Percentiles rank a stretch among this genome's conserved stretches.
Evolutionary conservation across 2,113 vertebrate species (phyloP).

Genomic region (Cricetomys ansorgei): DNA sequence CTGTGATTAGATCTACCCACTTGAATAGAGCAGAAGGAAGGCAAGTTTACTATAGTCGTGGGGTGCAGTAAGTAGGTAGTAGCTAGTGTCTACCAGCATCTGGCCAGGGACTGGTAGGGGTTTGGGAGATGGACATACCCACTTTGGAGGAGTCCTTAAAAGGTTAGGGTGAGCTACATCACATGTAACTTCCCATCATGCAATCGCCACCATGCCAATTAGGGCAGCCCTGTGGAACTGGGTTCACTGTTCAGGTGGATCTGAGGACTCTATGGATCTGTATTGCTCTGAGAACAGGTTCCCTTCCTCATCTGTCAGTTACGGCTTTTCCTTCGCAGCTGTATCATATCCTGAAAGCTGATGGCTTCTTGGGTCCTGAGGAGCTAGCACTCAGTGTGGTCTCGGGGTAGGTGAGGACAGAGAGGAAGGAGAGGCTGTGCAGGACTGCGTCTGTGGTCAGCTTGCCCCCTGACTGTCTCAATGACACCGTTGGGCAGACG

Average conservation of each 20-base stretch:
- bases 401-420: not conserved
- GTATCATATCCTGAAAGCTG: not conserved
- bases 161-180: not conserved
- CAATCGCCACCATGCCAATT: not conserved
- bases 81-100: not conserved
- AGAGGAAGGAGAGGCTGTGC: not conserved
- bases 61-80: rapidly evolving
- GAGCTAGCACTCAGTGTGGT: not conserved
- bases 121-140: not conserved
- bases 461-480: not conserved
- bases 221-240: not conserved
- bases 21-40: not conserved
- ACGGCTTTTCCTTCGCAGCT: not conserved
- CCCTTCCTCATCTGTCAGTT: not conserved
- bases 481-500: not conserved
- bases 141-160: not conserved
- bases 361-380: not conserved
- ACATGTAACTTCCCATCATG: not conserved
- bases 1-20: not conserved
- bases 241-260: not conserved
- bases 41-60: not conserved
- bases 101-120: not conserved
- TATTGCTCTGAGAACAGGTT: too few species aligned
- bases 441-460: rapidly evolving
- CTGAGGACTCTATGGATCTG: not conserved